phyloP scores from a whole-genome alignment of 2,888 invertebrate species.

The Tipula vernalis region DNA sequence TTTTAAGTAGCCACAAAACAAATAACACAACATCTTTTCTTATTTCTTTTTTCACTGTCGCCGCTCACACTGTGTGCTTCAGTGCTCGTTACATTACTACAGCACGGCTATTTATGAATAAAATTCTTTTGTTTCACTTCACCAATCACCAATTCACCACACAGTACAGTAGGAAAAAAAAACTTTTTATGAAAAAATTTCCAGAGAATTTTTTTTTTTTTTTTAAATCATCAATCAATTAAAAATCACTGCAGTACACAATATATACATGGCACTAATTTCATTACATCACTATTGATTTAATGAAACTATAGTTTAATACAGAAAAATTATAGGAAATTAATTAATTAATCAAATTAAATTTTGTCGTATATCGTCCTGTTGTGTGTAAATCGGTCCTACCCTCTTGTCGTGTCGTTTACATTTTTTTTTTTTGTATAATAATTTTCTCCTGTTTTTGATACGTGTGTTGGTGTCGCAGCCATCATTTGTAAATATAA shows the following conservation, averaged over 20 bases:
- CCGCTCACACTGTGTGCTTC: background rate
- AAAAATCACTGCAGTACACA: background rate
- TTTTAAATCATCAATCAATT: background rate
- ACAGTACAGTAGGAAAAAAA: background rate
- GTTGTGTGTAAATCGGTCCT: slow-evolving; percentile 6
- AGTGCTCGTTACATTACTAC: background rate
- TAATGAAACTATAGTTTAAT: background rate
- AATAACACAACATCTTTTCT: background rate
- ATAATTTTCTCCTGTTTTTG: background rate
- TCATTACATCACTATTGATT: background rate
- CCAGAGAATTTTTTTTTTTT: background rate
- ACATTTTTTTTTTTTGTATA: background rate
- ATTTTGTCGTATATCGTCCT: background rate
- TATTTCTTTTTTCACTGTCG: background rate
- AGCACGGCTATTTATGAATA: background rate
- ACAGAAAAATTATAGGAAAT: background rate
- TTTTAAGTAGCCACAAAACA: background rate
- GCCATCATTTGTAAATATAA: background rate
- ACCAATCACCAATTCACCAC: background rate
- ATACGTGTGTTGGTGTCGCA: background rate
- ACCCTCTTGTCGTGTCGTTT: background rate
- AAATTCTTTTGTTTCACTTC: background rate
- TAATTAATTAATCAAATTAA: background rate
- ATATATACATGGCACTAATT: background rate
- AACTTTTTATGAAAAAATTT: background rate